Evolutionary conservation across 2,113 vertebrate species (phyloP), one percentile per base, ranked within the genome.

Genomic region (Pangasianodon hypophthalmus): DNA sequence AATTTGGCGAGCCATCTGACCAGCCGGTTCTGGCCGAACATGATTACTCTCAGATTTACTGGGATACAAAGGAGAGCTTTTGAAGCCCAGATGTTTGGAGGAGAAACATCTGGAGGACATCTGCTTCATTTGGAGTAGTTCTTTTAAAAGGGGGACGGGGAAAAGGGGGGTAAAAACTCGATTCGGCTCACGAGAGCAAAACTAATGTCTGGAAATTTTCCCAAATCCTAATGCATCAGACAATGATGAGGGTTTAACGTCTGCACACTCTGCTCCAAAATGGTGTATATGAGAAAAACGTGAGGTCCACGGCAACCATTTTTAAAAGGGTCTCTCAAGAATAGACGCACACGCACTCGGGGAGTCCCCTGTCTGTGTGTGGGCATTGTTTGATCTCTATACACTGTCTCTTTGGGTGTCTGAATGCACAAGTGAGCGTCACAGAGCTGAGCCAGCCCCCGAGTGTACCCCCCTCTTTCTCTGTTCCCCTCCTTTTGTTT

Each of bases 41-140:
- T 56, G 88, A 95, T 94, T 86, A 91, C 91, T 88, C 89, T 94
- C 92, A 92, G 90, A 94, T 95, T 92, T 91, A 92, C 91, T 91
- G 41, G 84, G 91, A 94, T 95, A 92, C 93, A 94, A 90, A 93
- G 92, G 91, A 91, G 69, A 92, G 89, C 77, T 93, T 93, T 94
- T 83, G 88, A 92, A 91, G 91, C 92, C 82, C 95, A 96, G 93
- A 96, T 96, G 96, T 95, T 93, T 94, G 77, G 92, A 93, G 91
- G 92, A 91, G 89, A 91, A 92, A 95, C 96, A 96, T 96, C 95
- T 96, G 96, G 93, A 91, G 91, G 93, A 95, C 96, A 96, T 96
- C 95, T 96, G 96, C 91, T 71, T 90, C 4, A 58, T 93, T 95
- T 93, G 88, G 91, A 91, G 88, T 88, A 94, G 92, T 91, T 93